phyloP scores from a whole-genome alignment of 2,113 vertebrate species.

The Pheucticus melanocephalus region DNA sequence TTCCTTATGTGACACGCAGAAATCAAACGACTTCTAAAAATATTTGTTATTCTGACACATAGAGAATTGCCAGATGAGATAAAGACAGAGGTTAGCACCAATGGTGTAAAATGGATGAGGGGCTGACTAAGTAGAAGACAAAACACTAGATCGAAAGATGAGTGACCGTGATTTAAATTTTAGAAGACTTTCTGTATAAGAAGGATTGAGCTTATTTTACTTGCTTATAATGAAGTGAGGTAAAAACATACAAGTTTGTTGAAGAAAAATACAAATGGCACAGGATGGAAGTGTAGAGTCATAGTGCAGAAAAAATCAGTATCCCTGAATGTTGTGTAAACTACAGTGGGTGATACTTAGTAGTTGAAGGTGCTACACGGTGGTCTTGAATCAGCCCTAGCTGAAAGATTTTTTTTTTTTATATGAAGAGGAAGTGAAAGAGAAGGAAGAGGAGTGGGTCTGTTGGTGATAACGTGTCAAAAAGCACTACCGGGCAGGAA shows the following conservation, averaged over 20 bases:
- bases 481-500: not conserved
- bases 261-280: not conserved
- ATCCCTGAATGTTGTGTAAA: not conserved
- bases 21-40: not conserved
- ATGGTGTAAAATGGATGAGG: not conserved
- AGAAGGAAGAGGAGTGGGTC: not conserved
- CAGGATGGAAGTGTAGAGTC: not conserved
- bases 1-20: not conserved
- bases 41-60: not conserved
- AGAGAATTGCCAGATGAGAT: not conserved
- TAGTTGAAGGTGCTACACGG: rapidly evolving
- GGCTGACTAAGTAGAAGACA: not conserved
- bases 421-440: not conserved
- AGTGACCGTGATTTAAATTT: not conserved
- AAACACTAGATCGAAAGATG: not conserved
- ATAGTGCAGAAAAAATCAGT: not conserved
- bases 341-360: not conserved
- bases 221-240: not conserved
- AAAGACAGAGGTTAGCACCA: not conserved
- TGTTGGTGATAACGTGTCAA: not conserved
- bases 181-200: not conserved
- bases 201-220: not conserved
- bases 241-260: not conserved
- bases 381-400: not conserved
- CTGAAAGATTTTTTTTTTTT: not conserved